Evolutionary conservation across 64 coral and sea anemone species (phyloP).

Genomic region (Dendrophyllia cribrosa): DNA sequence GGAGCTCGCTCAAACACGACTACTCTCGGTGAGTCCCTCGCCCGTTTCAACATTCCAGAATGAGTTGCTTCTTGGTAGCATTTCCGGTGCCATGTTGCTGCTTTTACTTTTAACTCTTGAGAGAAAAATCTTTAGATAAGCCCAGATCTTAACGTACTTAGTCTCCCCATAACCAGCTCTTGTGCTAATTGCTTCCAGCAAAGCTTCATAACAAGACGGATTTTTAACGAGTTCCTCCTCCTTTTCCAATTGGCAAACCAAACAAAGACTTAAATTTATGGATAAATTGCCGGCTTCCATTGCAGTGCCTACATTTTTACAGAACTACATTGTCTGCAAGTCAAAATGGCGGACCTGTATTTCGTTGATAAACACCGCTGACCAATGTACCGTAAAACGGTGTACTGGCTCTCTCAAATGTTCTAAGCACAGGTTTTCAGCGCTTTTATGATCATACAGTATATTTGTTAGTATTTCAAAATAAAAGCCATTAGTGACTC

Average conservation of each 20-base stretch:
- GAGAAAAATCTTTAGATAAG: slow-evolving; percentile 14
- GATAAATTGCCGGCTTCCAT: neutral
- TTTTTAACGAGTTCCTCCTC: slow-evolving; percentile 55
- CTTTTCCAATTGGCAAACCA: slow-evolving; percentile 71
- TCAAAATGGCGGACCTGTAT: slow-evolving; percentile 76
- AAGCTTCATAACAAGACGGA: slow-evolving; percentile 21
- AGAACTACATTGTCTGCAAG: slow-evolving; percentile 61
- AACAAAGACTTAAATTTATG: slow-evolving; percentile 64
- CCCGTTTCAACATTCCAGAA: slow-evolving; percentile 60
- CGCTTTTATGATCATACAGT: neutral
- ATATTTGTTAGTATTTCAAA: too few species aligned
- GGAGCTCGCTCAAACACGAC: too few species aligned
- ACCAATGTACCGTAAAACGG: neutral
- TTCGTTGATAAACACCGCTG: neutral
- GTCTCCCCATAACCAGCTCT: slow-evolving; percentile 63
- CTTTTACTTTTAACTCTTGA: slow-evolving; percentile 21
- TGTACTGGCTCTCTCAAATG: neutral
- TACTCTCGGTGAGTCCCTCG: too few species aligned
- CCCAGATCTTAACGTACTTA: slow-evolving; percentile 45
- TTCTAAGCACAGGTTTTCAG: neutral
- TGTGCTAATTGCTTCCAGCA: slow-evolving; percentile 41
- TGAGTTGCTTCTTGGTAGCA: slow-evolving; percentile 76
- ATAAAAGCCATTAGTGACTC: too few species aligned
- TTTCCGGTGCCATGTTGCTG: slow-evolving; percentile 68
- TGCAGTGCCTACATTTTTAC: neutral